Evolutionary conservation across 1,140 invertebrate species (phyloP).

Genomic region (Micrasema longulum): DNA sequence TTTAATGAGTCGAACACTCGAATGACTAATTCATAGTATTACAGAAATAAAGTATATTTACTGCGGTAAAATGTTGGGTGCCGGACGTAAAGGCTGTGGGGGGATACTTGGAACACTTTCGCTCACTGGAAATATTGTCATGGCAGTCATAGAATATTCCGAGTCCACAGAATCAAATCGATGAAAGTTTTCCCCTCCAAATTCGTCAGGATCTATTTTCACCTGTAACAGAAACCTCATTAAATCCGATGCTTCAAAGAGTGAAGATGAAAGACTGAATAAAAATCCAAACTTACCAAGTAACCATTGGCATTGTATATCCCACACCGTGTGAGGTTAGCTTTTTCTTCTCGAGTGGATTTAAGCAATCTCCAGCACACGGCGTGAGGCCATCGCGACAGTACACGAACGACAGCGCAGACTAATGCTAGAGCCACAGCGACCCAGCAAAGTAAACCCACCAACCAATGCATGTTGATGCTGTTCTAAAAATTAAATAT

Average conservation of each 20-base stretch:
- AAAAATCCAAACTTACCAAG: slow-evolving; percentile 60
- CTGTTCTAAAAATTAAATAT: background rate
- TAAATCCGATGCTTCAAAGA: too few species aligned
- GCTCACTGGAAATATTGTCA: slow-evolving; percentile 49
- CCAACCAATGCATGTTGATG: slow-evolving; percentile 49
- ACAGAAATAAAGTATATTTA: slow-evolving; percentile 9
- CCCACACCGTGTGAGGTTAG: slow-evolving; percentile 66
- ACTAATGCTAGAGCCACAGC: slow-evolving; percentile 43
- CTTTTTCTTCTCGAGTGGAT: slow-evolving; percentile 70
- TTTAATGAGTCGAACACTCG: background rate
- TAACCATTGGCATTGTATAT: slow-evolving; percentile 71
- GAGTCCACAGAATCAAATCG: slow-evolving; percentile 45
- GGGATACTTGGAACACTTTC: slow-evolving; percentile 58
- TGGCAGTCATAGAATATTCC: slow-evolving; percentile 52
- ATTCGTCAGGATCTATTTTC: slow-evolving; percentile 50
- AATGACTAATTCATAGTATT: too few species aligned
- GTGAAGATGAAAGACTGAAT: too few species aligned
- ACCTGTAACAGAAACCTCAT: too few species aligned
- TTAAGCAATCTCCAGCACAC: slow-evolving; percentile 69
- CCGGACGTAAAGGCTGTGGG: slow-evolving; percentile 70
- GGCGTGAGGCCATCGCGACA: slow-evolving; percentile 58
- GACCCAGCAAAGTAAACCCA: slow-evolving; percentile 49
- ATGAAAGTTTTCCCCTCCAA: slow-evolving; percentile 48
- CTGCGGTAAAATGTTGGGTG: slow-evolving; percentile 61
- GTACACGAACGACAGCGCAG: slow-evolving; percentile 60